These are phyloP conservation scores for Catostylus mosaicus DNA, from an alignment of 30 jellyfish, hydroid and myxozoan species.

Conservation along the genomic window DNA sequence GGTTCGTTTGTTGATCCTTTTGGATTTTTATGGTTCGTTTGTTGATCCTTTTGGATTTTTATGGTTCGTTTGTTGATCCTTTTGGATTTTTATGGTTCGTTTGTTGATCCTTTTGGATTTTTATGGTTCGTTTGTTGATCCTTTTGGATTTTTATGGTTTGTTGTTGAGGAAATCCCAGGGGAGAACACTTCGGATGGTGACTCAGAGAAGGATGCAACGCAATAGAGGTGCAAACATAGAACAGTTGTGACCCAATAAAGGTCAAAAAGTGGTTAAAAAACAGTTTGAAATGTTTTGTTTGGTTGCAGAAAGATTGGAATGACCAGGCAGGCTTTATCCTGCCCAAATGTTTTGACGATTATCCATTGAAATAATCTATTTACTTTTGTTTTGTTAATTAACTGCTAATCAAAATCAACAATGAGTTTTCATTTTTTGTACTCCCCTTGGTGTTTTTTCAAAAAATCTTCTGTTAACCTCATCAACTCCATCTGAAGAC, in stretches of 20 bases:
- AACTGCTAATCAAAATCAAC: too few relatives aligned
- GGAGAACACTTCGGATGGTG: not conserved
- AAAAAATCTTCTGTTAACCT: too few relatives aligned
- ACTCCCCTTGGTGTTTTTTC: too few relatives aligned
- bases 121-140: too few relatives aligned
- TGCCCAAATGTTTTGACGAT: not conserved
- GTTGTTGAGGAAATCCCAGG: conserved; percentile 16
- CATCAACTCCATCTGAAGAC: too few relatives aligned
- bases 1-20: too few relatives aligned
- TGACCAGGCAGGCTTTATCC: not conserved
- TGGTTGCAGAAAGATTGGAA: not conserved
- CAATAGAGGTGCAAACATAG: not conserved
- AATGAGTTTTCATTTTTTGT: too few relatives aligned
- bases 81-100: conserved; percentile 37
- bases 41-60: too few relatives aligned
- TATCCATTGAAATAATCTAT: not conserved
- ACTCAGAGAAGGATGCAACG: not conserved
- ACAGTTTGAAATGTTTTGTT: not conserved
- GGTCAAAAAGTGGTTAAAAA: too few relatives aligned
- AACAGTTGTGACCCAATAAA: too few relatives aligned
- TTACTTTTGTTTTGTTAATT: not conserved
- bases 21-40: conserved; percentile 38
- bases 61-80: too few relatives aligned
- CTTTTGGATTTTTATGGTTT: conserved; percentile 48
- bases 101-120: too few relatives aligned